Conservation (phyloP, 2,888 invertebrate genomes). For the Ecliptopera silaceata region DNA sequence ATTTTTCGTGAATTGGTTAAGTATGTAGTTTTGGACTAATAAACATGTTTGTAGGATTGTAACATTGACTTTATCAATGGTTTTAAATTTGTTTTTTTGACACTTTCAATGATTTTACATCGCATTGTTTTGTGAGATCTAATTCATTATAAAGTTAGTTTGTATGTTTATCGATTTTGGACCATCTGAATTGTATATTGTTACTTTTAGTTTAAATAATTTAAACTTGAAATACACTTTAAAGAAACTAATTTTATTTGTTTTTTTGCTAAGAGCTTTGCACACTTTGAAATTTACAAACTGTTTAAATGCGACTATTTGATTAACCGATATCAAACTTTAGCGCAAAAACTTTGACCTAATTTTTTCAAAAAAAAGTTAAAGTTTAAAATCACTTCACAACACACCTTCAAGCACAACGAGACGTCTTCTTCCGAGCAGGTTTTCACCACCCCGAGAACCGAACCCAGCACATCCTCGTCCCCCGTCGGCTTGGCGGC, state of each 20-base stretch:
- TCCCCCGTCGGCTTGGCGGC: constrained; percentile 76
- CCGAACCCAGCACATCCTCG: constrained; percentile 83
- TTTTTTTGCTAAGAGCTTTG: neutral
- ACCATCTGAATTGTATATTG: neutral
- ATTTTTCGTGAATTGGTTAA: too few species aligned
- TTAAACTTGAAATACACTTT: too few species aligned
- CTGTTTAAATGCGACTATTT: neutral
- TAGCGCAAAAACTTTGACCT: neutral
- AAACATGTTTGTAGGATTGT: too few species aligned
- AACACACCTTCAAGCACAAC: constrained; percentile 89
- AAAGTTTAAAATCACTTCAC: constrained; percentile 27
- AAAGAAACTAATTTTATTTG: too few species aligned
- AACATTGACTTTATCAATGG: too few species aligned
- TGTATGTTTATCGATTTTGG: neutral
- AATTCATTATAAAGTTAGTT: too few species aligned
- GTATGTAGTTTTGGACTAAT: too few species aligned
- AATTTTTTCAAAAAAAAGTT: neutral
- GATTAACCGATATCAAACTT: neutral
- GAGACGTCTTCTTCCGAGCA: constrained; percentile 87
- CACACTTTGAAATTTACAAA: too few species aligned
- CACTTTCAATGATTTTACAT: neutral
- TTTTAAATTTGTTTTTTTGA: too few species aligned
- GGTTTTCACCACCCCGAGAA: constrained; percentile 86
- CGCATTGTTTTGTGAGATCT: too few species aligned
- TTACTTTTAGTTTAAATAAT: neutral